Conservation (phyloP, 2,888 invertebrate species). For the Galeruca laticollis region DNA sequence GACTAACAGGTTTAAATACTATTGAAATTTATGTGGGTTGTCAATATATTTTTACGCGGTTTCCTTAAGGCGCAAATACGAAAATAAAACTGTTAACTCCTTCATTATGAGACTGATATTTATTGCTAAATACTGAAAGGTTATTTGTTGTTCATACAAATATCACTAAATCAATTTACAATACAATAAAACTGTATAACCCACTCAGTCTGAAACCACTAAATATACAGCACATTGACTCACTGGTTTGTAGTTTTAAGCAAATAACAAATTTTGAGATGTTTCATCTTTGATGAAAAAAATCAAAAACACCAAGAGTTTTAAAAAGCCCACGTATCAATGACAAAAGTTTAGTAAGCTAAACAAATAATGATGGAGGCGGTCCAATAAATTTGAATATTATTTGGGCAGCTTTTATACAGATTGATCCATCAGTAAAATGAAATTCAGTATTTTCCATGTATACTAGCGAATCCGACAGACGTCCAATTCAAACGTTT, state of each 20-base stretch:
- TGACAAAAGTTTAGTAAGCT: slow-evolving; percentile 41
- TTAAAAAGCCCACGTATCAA: slow-evolving; percentile 42
- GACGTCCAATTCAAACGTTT: no score
- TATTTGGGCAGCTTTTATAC: no score
- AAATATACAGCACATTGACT: slow-evolving; percentile 20
- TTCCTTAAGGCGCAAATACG: slow-evolving; percentile 2
- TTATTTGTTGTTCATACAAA: background rate
- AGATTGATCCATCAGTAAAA: no score
- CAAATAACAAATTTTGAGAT: background rate
- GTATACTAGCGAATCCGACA: no score
- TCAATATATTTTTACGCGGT: slow-evolving; percentile 18
- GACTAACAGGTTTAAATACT: no score
- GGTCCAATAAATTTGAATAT: background rate
- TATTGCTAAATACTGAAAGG: background rate
- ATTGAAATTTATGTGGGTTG: slow-evolving; percentile 14
- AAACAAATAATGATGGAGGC: background rate
- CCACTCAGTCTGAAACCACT: slow-evolving; percentile 24
- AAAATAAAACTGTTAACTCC: background rate
- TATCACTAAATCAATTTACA: slow-evolving; percentile 11
- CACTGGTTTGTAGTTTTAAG: background rate
- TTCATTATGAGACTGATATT: background rate
- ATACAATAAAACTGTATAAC: slow-evolving; percentile 16
- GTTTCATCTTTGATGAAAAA: slow-evolving; percentile 31
- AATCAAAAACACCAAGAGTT: slow-evolving; percentile 34
- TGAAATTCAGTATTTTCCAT: no score